Conservation (phyloP, 2,113 vertebrate genomes). For the Gulo gulo region DNA sequence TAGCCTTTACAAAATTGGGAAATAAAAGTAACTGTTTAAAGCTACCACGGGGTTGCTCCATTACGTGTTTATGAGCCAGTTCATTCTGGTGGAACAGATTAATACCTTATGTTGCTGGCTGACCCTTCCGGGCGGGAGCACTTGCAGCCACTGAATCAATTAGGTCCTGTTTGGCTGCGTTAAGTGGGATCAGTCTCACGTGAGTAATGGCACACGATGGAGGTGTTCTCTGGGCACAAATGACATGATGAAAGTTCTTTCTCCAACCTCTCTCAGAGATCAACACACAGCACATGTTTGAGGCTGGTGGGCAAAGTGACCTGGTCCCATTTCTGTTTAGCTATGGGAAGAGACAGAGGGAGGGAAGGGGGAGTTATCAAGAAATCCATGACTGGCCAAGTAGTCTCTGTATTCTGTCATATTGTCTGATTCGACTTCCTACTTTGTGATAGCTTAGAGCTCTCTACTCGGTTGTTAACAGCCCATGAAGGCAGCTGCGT, state of each 20-base stretch:
- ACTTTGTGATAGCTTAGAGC: background rate
- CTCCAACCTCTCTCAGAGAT: background rate
- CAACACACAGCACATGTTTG: background rate
- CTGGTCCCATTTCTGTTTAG: background rate
- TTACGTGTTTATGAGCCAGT: background rate
- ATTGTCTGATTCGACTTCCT: background rate
- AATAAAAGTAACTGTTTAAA: background rate
- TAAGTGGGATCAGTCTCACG: background rate
- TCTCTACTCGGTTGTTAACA: slow-evolving; percentile 44
- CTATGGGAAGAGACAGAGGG: background rate
- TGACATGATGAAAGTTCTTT: background rate
- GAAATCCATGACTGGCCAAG: background rate
- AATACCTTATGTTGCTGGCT: background rate
- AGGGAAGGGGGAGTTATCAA: background rate
- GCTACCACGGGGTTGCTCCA: background rate
- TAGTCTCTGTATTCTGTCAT: background rate
- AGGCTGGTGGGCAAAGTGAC: background rate
- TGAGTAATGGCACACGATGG: background rate
- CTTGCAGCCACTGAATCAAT: background rate
- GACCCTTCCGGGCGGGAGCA: background rate
- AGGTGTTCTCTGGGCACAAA: background rate
- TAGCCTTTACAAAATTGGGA: background rate
- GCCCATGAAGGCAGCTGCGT: slow-evolving; percentile 17
- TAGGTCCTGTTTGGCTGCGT: background rate
- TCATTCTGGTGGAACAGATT: background rate